Conservation (phyloP, 1,140 invertebrate genomes). For the Muscidifurax raptorellus region DNA sequence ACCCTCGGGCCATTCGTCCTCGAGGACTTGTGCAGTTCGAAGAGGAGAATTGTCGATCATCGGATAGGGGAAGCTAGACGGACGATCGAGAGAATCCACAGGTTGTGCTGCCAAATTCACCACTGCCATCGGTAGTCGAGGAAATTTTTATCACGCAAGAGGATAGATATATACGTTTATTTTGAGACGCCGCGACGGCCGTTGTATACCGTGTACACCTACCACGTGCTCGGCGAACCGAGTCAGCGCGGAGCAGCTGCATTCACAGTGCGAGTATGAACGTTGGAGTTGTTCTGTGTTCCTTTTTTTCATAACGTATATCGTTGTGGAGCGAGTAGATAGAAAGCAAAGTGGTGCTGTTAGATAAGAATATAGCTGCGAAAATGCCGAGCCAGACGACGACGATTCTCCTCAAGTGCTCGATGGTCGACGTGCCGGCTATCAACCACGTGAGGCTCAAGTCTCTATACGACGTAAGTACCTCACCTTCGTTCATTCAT, state of each 20-base stretch:
- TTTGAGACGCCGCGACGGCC: too few relatives aligned
- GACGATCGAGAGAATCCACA: too few relatives aligned
- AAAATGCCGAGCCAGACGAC: slow-evolving; percentile 73
- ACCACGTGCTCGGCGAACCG: not conserved
- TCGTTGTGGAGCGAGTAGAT: not conserved
- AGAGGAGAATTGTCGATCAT: not conserved
- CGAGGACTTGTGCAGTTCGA: not conserved
- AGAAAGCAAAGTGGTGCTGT: not conserved
- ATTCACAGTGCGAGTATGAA: not conserved
- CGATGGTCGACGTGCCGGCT: slow-evolving; percentile 74
- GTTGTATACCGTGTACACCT: too few relatives aligned
- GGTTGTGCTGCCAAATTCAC: too few relatives aligned
- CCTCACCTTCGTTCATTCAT: slow-evolving; percentile 15
- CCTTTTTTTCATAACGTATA: not conserved
- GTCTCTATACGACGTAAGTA: slow-evolving; percentile 71
- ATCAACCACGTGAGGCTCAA: slow-evolving; percentile 73
- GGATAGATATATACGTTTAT: too few relatives aligned
- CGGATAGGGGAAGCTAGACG: not conserved
- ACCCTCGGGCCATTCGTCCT: not conserved
- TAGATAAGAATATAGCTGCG: not conserved
- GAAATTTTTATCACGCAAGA: too few relatives aligned
- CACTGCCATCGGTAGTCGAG: too few relatives aligned
- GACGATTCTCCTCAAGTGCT: slow-evolving; percentile 74
- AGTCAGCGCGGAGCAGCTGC: not conserved
- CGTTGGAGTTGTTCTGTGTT: not conserved